Evolutionary conservation across 2,888 invertebrate genomes (phyloP), one percentile per base, ranked within the genome.

Genomic region (Drosophila percnosoma): DNA sequence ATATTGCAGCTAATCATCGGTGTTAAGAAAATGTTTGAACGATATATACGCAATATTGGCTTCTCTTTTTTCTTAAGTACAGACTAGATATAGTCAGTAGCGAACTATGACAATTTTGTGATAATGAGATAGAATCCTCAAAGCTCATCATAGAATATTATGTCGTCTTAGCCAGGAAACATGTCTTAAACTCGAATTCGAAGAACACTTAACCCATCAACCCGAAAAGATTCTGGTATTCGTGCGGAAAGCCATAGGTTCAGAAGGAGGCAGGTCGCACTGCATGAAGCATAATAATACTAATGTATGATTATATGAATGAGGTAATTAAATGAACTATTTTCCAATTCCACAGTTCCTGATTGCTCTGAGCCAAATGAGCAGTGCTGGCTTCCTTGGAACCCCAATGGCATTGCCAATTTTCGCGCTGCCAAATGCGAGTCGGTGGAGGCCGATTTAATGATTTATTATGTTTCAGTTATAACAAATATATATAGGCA

Each of bases 271-370:
- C 45, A 45, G 7, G 21, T 4, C 7, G 6, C 21, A 7, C 13
- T 13, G 21, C 45, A 15, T 24, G 15, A 24, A 21, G 1, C 13
- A 45, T 13, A 13, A 45, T 21, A 45, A 21, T 24, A 24, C 15
- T 24, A 24, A 15, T 15, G 21, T 8, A 15, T 24, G 15, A 24
- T 24, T 8, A 15, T 45, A 15, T 4, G 13, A 45, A 4, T 24
- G 21, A 21, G 13, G 1, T n/a, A 52, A 21, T 21, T n/a, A 31
- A 52, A 52, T 52, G 1, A n/a, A 51, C 18, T 21, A 7, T 31
- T 52, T 31, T 31, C 33, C 11, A 52, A 21, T 42, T n/a, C 54
- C 78, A n/a, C 72, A 82, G 75, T 72, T 82, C 18, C 40, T 64
- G 5, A 7, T 13, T 1, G 51, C 51, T 5, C 40, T 78, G 29